Evolutionary conservation across 30 jellyfish, hydroid and myxozoan species (phyloP).

Genomic region (Nemopilema nomurai): DNA sequence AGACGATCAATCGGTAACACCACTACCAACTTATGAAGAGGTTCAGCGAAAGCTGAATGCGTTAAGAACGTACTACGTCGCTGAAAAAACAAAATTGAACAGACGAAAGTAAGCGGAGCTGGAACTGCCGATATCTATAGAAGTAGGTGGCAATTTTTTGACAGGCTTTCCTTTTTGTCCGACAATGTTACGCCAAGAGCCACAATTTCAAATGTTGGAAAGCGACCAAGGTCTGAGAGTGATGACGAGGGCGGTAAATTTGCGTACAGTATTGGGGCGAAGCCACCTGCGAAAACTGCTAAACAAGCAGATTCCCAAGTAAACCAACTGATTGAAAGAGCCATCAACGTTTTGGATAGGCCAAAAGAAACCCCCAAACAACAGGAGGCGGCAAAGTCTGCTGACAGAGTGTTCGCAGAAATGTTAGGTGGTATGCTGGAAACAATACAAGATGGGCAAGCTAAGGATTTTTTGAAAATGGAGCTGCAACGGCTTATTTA

Average conservation of each 20-base stretch:
- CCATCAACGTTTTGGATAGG: conserved; percentile 19
- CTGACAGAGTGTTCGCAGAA: conserved; percentile 16
- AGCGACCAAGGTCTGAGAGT: not conserved
- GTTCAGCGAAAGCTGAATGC: conserved; percentile 38
- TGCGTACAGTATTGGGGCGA: conserved; percentile 30
- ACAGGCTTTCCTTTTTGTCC: conserved; percentile 36
- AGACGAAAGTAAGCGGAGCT: conserved; percentile 46
- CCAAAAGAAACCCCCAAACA: conserved; percentile 25
- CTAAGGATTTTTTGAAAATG: conserved; percentile 14
- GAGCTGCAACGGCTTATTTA: conserved; percentile 26
- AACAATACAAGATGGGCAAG: conserved; percentile 28
- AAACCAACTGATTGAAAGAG: conserved; percentile 9
- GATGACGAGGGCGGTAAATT: conserved; percentile 41
- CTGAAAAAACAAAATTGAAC: conserved; percentile 30
- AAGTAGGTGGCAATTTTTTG: conserved; percentile 42
- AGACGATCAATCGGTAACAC: conserved; percentile 3
- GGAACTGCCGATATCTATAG: conserved; percentile 34
- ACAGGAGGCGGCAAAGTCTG: conserved; percentile 26
- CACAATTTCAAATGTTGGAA: conserved; percentile 44
- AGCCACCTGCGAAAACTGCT: conserved; percentile 16
- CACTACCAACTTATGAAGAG: conserved; percentile 27
- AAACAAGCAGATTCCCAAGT: conserved; percentile 6
- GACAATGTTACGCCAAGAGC: conserved; percentile 51
- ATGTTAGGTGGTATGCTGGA: conserved; percentile 14
- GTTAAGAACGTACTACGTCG: conserved; percentile 26